Conservation (phyloP, 2,888 invertebrate genomes). For the Phragmatobia fuliginosa region DNA sequence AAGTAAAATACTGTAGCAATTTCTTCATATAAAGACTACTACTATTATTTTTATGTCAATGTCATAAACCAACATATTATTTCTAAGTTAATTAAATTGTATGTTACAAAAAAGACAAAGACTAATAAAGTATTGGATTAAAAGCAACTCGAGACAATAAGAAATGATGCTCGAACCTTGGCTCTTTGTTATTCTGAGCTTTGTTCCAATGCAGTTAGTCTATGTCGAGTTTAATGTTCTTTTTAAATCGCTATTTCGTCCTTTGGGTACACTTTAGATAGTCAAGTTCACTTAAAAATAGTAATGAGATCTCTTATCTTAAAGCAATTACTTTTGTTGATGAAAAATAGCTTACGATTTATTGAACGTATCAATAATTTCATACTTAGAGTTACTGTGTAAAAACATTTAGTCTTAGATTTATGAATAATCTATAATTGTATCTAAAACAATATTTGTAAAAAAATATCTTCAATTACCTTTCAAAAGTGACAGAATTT, state of each 20-base stretch:
- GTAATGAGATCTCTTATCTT: background rate
- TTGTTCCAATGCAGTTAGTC: background rate
- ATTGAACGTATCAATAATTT: background rate
- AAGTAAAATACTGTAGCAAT: no score
- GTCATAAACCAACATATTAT: no score
- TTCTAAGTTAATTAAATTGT: background rate
- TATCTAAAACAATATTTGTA: no score
- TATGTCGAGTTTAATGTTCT: background rate
- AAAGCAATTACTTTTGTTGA: background rate
- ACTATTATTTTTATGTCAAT: no score
- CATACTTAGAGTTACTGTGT: background rate
- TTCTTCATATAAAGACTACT: no score
- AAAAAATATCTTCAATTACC: no score
- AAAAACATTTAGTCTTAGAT: background rate
- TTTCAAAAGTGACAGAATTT: no score
- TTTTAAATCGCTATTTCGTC: background rate
- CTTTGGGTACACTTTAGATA: background rate
- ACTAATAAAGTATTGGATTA: background rate
- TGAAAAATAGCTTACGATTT: no score
- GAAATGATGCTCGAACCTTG: background rate
- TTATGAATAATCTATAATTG: background rate
- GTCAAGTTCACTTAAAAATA: background rate
- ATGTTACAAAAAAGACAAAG: background rate
- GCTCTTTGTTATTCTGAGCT: conserved; percentile 1
- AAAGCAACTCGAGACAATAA: background rate